Conservation (phyloP, 2,888 invertebrate genomes). For the Agrochola litura region DNA sequence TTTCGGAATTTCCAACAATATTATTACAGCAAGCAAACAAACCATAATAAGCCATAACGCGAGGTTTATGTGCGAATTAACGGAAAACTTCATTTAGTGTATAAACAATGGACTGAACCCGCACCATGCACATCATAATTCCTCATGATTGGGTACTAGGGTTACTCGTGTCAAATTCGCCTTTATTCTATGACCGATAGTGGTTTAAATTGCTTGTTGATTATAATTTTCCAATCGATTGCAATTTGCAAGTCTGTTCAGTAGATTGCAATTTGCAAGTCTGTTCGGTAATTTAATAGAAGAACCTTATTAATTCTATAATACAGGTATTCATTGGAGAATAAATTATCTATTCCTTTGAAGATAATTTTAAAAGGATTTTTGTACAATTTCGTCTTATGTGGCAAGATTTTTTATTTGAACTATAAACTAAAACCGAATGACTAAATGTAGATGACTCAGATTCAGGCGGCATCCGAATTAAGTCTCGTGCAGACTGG, state of each 20-base stretch:
- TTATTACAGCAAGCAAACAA: slow-evolving; percentile 33
- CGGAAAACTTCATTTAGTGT: slow-evolving; percentile 57
- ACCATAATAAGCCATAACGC: slow-evolving; percentile 22
- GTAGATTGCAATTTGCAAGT: background rate
- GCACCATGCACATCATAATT: slow-evolving; percentile 53
- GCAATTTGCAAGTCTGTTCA: background rate
- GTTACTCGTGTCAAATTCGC: slow-evolving; percentile 52
- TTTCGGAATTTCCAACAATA: background rate
- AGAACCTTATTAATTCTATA: background rate
- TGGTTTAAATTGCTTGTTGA: slow-evolving; percentile 10
- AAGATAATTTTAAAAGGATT: background rate
- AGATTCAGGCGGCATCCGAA: background rate
- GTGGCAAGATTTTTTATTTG: background rate
- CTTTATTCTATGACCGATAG: background rate
- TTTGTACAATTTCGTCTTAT: too few species aligned
- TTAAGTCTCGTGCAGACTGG: too few species aligned
- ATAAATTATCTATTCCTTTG: background rate
- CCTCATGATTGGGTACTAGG: slow-evolving; percentile 43
- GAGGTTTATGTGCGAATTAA: slow-evolving; percentile 56
- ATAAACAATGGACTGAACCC: slow-evolving; percentile 59
- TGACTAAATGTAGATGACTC: background rate
- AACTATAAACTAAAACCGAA: background rate
- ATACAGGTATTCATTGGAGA: background rate
- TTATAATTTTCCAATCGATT: slow-evolving; percentile 12
- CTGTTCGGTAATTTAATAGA: slow-evolving; percentile 9